Conservation (phyloP, 2,797 vertebrate genomes). For the Helostoma temminkii region DNA sequence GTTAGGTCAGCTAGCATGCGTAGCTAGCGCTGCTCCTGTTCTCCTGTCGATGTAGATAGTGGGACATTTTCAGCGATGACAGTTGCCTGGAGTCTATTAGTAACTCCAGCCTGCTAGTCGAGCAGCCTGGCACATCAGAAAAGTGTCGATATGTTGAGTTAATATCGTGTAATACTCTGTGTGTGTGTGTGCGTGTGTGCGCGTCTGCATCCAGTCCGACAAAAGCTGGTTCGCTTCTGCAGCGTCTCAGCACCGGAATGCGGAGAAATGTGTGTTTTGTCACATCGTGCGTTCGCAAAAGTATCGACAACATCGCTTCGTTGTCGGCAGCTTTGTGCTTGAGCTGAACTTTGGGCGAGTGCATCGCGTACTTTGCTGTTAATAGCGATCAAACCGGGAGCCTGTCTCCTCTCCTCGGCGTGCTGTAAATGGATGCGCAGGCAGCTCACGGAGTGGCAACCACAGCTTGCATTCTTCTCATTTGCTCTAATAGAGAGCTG, state of each 20-base stretch:
- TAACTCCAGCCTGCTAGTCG: neutral
- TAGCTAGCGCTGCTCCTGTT: slow-evolving; percentile 32
- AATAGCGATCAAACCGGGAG: slow-evolving; percentile 16
- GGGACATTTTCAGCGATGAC: slow-evolving; percentile 20
- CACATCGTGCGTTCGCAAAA: neutral
- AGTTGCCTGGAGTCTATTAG: slow-evolving; percentile 23
- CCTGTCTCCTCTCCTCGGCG: slow-evolving; percentile 21
- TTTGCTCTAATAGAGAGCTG: slow-evolving; percentile 35
- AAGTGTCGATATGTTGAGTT: slow-evolving; percentile 18
- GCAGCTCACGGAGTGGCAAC: slow-evolving; percentile 24
- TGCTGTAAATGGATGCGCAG: slow-evolving; percentile 27
- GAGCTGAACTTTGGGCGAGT: slow-evolving; percentile 51
- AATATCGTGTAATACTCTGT: neutral
- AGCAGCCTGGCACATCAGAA: neutral
- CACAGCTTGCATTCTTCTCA: slow-evolving; percentile 57
- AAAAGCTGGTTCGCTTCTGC: slow-evolving; percentile 34
- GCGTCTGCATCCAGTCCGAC: neutral
- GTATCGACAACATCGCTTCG: neutral
- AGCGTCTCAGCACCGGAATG: slow-evolving; percentile 45
- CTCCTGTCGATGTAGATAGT: neutral
- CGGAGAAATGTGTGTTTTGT: slow-evolving; percentile 18
- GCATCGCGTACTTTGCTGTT: neutral
- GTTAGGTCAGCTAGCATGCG: slow-evolving; percentile 39
- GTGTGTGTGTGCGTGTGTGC: neutral
- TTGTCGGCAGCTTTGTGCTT: slow-evolving; percentile 1